Evolutionary conservation across 1,140 invertebrate species (phyloP), one percentile per base, ranked within the genome.

Genomic region (Macrobrachium rosenbergii): DNA sequence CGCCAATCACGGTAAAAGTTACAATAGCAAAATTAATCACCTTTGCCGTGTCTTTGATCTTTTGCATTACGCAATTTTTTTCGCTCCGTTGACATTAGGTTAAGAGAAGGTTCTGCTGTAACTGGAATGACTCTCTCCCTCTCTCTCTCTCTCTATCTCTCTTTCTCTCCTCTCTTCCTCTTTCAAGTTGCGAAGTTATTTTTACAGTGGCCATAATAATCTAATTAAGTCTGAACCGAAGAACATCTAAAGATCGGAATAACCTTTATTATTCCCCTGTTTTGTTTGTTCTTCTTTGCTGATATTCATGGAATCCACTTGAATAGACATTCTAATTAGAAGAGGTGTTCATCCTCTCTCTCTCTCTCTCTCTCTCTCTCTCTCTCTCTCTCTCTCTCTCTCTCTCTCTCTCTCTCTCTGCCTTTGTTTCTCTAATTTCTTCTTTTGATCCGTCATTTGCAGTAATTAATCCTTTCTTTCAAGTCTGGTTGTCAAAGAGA

Each of bases 401-500:
- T 69, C 17, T 76, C 69, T 75, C 60, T 75, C 69, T 80, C 58
- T 73, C 59, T 60, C 63, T 81, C 23, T 73, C 52, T 75, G 59
- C 84, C 79, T 76, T 87, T 87, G 84, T 87, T 87, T 87, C 84
- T 87, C 79, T 81, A 87, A 87, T 81, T 87, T 87, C 84, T 87
- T 87, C 84, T 87, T 87, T 81, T 87, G 84, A 87, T 87, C 84
- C 78, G 84, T 87, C 79, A 87, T 87, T 86, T 87, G 84, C 84
- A 75, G 78, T 87, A 87, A 86, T 87, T 87, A 87, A 87, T 87
- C 84, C 84, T 81, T 87, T 80, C 84, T 87, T 87, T 87, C 84
- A 87, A 87, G 84, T 87, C 78, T 37, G 84, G 78, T 87, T 87
- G 84, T 87, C 84, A 87, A 87, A 87, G 84, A 78, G 77, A 76